phyloP scores from a whole-genome alignment of 2,113 vertebrate genomes.

The Ceuthmochares aereus region DNA sequence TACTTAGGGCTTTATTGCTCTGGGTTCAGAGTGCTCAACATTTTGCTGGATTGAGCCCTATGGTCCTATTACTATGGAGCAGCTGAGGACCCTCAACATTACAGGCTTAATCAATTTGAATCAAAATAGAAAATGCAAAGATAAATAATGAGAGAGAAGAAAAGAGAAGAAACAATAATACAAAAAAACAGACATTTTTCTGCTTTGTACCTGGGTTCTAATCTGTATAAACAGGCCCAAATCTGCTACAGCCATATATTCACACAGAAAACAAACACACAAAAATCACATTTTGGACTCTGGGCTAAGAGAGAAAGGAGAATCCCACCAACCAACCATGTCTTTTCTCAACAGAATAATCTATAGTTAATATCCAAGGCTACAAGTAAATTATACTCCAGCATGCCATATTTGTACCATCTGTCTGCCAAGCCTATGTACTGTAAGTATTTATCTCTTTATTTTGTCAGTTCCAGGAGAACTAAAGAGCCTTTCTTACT shows the following conservation, averaged over 20 bases:
- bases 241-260: neutral
- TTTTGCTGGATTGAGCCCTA: neutral
- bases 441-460: constrained; percentile 32
- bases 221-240: neutral
- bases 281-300: neutral
- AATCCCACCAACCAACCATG: neutral
- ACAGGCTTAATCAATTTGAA: neutral
- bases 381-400: constrained; percentile 3
- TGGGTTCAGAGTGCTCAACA: neutral
- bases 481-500: neutral
- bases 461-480: constrained; percentile 13
- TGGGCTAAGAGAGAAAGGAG: neutral
- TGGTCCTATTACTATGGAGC: neutral
- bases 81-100: neutral
- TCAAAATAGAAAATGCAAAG: neutral
- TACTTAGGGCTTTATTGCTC: neutral
- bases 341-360: neutral
- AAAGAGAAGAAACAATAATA: neutral
- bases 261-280: neutral
- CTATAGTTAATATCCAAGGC: neutral
- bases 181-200: neutral
- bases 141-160: neutral
- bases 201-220: neutral
- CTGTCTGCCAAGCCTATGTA: constrained; percentile 32
- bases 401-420: neutral